Conservation (phyloP, 2,797 vertebrate species). For the Urosaurus nigricauda region DNA sequence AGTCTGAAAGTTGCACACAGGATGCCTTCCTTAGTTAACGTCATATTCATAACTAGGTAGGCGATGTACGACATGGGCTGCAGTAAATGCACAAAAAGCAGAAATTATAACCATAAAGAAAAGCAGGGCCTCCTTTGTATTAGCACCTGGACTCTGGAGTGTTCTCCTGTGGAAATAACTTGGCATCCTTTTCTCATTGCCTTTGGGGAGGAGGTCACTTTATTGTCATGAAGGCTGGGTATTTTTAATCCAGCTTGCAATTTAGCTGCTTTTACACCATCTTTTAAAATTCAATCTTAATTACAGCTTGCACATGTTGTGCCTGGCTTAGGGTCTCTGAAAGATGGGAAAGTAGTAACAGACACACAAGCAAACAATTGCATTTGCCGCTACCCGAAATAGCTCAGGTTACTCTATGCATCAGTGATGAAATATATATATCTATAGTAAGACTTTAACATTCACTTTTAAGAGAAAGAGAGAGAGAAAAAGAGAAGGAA, state of each 20-base stretch:
- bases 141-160: neutral
- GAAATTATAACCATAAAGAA: no score
- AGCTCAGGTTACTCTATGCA: neutral
- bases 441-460: no score
- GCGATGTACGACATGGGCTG: no score
- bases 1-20: no score
- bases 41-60: no score
- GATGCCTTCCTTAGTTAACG: no score
- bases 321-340: no score
- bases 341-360: neutral
- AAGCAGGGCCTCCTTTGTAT: no score
- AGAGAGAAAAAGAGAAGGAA: neutral
- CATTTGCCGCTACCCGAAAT: neutral
- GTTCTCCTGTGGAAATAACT: neutral
- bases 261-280: neutral
- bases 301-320: no score
- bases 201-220: neutral
- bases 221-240: neutral
- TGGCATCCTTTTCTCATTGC: no score
- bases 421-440: neutral
- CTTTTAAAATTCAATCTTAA: neutral
- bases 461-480: neutral
- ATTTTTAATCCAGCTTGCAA: neutral
- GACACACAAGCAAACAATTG: neutral
- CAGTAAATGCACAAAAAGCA: no score